phyloP scores from a whole-genome alignment of 2,888 invertebrate species.

The Listrodromus nycthemerus region DNA sequence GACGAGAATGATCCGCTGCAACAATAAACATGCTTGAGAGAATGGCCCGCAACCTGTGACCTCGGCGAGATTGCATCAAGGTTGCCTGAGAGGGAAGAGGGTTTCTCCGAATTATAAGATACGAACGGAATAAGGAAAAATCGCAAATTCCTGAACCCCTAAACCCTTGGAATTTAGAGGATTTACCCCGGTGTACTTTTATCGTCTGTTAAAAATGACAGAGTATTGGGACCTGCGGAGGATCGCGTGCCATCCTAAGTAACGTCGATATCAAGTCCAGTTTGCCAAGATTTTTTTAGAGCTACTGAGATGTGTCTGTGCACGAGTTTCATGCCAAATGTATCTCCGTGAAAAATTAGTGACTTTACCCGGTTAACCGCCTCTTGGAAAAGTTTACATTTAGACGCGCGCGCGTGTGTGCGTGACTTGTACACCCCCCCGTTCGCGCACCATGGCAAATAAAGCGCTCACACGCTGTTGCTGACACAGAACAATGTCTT shows the following conservation, averaged over 20 bases:
- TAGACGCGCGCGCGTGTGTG: too few relatives aligned
- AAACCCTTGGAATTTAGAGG: constrained; percentile 5
- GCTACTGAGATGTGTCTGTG: not conserved
- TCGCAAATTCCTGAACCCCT: not conserved
- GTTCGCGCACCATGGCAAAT: too few relatives aligned
- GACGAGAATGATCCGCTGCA: constrained; percentile 8
- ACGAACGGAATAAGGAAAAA: not conserved
- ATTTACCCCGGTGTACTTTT: constrained; percentile 3
- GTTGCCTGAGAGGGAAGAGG: constrained; percentile 11
- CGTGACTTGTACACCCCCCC: too few relatives aligned
- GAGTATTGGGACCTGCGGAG: not conserved
- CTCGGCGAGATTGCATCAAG: constrained; percentile 12
- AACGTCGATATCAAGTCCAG: not conserved
- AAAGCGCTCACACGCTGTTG: too few relatives aligned
- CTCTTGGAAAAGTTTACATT: too few relatives aligned
- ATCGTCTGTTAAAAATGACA: constrained; percentile 17
- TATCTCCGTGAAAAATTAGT: not conserved
- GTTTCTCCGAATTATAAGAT: not conserved
- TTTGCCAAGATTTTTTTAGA: not conserved
- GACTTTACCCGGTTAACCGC: too few relatives aligned
- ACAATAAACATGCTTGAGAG: constrained; percentile 38
- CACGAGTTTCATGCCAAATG: not conserved
- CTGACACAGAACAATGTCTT: too few relatives aligned
- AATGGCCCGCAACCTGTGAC: not conserved
- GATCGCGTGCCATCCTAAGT: not conserved